Base-by-base conservation (phyloP, 2,113 vertebrate genomes). In the Prochilodus magdalenae region DNA sequence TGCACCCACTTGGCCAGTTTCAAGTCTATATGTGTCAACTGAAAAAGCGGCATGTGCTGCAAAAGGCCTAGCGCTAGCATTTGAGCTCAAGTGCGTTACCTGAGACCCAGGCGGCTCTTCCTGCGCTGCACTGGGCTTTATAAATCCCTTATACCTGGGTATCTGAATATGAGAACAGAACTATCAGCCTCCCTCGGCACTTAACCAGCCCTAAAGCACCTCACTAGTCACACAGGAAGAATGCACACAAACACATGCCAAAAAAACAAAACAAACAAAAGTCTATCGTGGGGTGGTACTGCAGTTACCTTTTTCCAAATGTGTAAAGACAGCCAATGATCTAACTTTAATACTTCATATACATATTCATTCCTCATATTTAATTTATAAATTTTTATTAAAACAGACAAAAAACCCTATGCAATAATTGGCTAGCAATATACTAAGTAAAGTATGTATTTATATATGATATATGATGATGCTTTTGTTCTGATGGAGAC, bases 161-260 rank as follows among this genome's bases (percentile, higher is more conserved):
- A 93, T 92, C 92, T 93, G 86, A 82, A 85, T 84, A 89, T 27
- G 72, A 92, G 88, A 92, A 93, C 85, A 92, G 11, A 83, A 33
- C 65, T 66, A 74, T 89, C 55, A 89, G 84, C 44, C 62, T 74
- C 33, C 65, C 70, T 76, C 29, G 29, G 33, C 11, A 72, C n/a
- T 79, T 44, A 24, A 73, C 63, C 26, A 53, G 6, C 30, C 26
- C 15, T 24, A n/a, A 24, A 80, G 44, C 53, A 29, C 7, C 6
- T 18, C 49, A 22, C 18, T n/a, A 0, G 66, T 33, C 11, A 6
- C 15, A 72, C 8, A 55, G 10, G 7, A 26, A 57, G 27, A 51
- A 29, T 44, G 40, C 40, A 29, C 11, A 27, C n/a, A 65, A 40
- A 47, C 63, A 69, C n/a, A 26, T 47, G 33, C 66, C 20, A 15